Base-by-base conservation (phyloP, 2,888 invertebrate genomes). In the Chalcis sispes region DNA sequence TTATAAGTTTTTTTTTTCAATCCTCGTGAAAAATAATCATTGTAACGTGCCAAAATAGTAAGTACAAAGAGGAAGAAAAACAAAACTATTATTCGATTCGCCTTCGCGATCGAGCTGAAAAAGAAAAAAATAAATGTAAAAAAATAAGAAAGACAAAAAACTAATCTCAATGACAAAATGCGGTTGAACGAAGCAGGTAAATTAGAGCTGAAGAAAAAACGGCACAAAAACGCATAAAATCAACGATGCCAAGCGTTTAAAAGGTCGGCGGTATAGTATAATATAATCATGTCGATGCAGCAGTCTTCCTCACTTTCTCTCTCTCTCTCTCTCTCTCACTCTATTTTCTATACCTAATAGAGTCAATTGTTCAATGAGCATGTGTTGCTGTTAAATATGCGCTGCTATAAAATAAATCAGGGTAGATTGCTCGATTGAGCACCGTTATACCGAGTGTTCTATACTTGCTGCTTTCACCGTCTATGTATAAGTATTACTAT, bases 361-460 rank as follows among this genome's bases (percentile, higher is more conserved):
- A 5, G 10, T 46, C 29, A 7, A 58, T 69, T 69, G 67, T 69
- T 32, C 67, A 70, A 65, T 65, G 52, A 66, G 40, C 40, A 50
- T 50, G 50, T 59, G 59, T 59, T 66, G 50, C 27, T 52, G 66
- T 66, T 72, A 66, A 65, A 58, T 56, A 48, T 65, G 65, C 48
- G 64, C n/a, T 42, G 56, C 72, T 72, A 32, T 56, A 50, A 72
- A 72, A 65, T 58, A 72, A 58, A 72, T 72, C 65, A 65, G 32
- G 27, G 25, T 58, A 58, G 48, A 72, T 72, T 72, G 48, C 65
- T 64, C 56, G 56, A 54, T 46, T 62, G 18, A n/a, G n/a, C n/a
- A n/a, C 25, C 40, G n/a, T 2, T 29, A 15, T 18, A 8, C 32
- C 8, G 32, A 36, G 23, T 13, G 32, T 13, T 13, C 1, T n/a